These are phyloP conservation scores for Encarsia formosa DNA, from an alignment of 2,888 invertebrate species.

Conservation along the genomic window DNA sequence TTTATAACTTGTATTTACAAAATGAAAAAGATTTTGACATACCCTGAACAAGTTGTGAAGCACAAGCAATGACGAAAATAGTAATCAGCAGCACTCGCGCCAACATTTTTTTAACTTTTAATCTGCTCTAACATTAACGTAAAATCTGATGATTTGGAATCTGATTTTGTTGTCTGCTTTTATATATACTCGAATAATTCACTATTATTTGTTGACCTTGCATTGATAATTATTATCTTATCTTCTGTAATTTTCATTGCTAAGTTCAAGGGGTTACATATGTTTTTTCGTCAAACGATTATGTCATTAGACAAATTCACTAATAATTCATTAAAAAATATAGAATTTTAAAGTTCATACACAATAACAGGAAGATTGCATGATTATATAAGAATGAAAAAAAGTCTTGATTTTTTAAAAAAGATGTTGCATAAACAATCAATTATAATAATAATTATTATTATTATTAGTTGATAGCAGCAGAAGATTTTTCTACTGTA, in stretches of 20 bases:
- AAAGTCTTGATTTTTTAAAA: background rate
- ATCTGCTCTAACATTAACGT: background rate
- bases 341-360: background rate
- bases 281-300: background rate
- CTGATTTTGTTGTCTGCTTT: background rate
- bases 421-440: background rate
- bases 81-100: background rate
- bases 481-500: too few relatives aligned
- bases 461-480: too few relatives aligned
- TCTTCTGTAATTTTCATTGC: background rate
- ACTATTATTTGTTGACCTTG: background rate
- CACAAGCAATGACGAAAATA: background rate
- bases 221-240: background rate
- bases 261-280: background rate
- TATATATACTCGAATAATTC: background rate
- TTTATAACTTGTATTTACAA: background rate
- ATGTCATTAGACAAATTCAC: too few relatives aligned
- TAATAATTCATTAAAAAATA: background rate
- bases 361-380: background rate
- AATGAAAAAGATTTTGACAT: background rate
- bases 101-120: background rate
- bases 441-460: background rate
- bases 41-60: background rate
- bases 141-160: background rate
- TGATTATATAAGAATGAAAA: background rate